Percentiles rank a stretch among this genome's conserved stretches.
Evolutionary conservation across 2,797 vertebrate genomes (phyloP).

Genomic region (Parotocinclus haroldoi): DNA sequence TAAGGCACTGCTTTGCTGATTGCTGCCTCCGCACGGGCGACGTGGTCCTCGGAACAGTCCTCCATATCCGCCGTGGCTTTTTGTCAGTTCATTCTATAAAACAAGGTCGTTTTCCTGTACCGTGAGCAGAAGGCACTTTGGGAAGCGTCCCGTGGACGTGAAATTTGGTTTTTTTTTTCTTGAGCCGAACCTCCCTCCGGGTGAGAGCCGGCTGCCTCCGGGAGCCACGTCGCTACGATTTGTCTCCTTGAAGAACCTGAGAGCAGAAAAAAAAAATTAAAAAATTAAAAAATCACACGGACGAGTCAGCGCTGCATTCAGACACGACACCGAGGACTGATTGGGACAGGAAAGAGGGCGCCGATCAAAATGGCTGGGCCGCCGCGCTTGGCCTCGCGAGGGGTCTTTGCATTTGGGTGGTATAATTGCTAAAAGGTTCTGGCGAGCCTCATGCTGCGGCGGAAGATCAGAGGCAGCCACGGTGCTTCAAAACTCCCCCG

Average conservation of each 20-base stretch:
- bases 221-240: constrained; percentile 70
- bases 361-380: constrained; percentile 12
- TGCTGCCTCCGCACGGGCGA: background rate
- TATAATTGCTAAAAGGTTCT: constrained; percentile 33
- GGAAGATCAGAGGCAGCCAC: constrained; percentile 31
- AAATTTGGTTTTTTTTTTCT: constrained; percentile 16
- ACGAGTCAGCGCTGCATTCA: constrained; percentile 18
- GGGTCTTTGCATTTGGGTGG: constrained; percentile 30
- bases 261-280: constrained; percentile 28
- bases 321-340: constrained; percentile 12
- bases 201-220: constrained; percentile 8
- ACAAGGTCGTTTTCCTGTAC: constrained; percentile 27
- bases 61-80: constrained; percentile 26
- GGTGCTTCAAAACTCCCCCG: constrained; percentile 21
- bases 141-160: constrained; percentile 31
- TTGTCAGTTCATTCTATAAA: constrained; percentile 22
- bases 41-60: background rate
- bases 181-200: constrained; percentile 30
- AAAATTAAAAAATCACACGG: background rate
- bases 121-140: constrained; percentile 22
- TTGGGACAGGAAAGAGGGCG: constrained; percentile 8
- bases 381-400: background rate
- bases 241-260: constrained; percentile 81
- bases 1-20: constrained; percentile 33
- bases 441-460: constrained; percentile 25